Evolutionary conservation across 2,797 vertebrate species (phyloP).

Genomic region (Enteromius thamalakanensis): DNA sequence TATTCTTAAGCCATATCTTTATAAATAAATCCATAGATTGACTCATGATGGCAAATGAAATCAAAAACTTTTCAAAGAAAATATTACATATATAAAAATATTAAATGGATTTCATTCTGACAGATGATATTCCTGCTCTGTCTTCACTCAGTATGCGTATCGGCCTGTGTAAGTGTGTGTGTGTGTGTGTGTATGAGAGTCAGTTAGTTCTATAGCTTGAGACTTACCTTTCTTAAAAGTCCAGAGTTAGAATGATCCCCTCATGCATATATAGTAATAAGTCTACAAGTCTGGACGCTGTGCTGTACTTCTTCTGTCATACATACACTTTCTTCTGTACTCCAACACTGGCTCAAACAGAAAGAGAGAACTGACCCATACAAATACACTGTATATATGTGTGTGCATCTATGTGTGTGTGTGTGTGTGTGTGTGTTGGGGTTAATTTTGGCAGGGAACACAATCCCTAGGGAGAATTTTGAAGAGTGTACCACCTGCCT

Average conservation of each 20-base stretch:
- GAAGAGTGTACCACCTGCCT: constrained; percentile 51
- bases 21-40: not conserved
- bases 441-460: constrained; percentile 67
- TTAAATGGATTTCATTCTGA: not conserved
- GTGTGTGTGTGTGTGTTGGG: constrained; percentile 40
- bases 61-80: not conserved
- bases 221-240: constrained; percentile 30
- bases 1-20: not conserved
- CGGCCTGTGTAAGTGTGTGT: not conserved
- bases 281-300: not conserved
- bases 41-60: not conserved
- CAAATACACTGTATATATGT: constrained; percentile 28
- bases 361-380: constrained; percentile 33
- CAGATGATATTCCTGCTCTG: not conserved
- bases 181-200: not conserved
- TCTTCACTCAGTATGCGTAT: constrained; percentile 2
- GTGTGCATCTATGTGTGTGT: constrained; percentile 33
- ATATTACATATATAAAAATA: too few relatives aligned
- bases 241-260: constrained; percentile 19
- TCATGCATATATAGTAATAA: not conserved
- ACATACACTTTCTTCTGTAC: constrained; percentile 31
- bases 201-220: not conserved
- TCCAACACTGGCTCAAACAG: constrained; percentile 10
- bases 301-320: not conserved
- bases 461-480: constrained; percentile 60